These are phyloP conservation scores for Euplagia quadripunctaria DNA, from an alignment of 2,888 invertebrate genomes.

Conservation along the genomic window DNA sequence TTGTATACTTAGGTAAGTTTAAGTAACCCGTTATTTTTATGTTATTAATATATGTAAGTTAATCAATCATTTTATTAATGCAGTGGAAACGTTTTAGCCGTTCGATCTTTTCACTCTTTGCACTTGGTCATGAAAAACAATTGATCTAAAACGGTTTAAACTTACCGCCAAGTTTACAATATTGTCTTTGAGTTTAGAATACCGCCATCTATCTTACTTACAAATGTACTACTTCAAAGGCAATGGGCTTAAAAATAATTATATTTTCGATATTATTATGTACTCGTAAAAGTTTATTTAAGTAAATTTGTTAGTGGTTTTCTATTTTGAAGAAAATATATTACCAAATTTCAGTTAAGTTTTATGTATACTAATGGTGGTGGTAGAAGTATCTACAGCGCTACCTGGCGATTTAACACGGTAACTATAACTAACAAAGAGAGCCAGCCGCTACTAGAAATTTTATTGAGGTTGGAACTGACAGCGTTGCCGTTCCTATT, in stretches of 20 bases:
- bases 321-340: neutral
- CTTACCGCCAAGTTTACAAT: conserved; percentile 35
- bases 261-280: neutral
- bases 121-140: too few relatives aligned
- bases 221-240: neutral
- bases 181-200: conserved; percentile 24
- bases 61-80: too few relatives aligned
- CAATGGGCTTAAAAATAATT: neutral
- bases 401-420: conserved; percentile 69
- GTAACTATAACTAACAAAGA: conserved; percentile 81
- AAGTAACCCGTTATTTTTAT: too few relatives aligned
- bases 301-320: neutral
- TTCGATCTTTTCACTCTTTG: too few relatives aligned
- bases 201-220: conserved; percentile 40
- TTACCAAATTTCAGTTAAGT: neutral
- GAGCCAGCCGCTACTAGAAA: conserved; percentile 80
- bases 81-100: too few relatives aligned
- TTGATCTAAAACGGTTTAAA: conserved; percentile 23
- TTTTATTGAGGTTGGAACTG: conserved; percentile 73
- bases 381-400: conserved; percentile 45
- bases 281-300: neutral
- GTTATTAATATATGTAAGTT: too few relatives aligned
- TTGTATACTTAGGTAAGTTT: too few relatives aligned
- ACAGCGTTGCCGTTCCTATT: conserved; percentile 22
- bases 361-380: conserved; percentile 16